phyloP scores from a whole-genome alignment of 2,797 vertebrate genomes.

The Eremophila alpestris region DNA sequence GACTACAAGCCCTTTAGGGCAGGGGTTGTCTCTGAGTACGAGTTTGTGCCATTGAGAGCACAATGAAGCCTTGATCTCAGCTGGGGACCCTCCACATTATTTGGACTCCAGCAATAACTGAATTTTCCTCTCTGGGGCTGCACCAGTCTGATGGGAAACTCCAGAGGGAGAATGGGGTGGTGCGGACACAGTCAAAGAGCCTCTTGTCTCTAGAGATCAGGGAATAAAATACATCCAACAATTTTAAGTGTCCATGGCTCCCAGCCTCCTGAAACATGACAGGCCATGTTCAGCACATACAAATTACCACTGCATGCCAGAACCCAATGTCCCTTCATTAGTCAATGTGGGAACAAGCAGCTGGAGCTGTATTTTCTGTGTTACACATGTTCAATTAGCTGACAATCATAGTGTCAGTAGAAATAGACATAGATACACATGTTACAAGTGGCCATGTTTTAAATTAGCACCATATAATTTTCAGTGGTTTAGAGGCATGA shows the following conservation, averaged over 20 bases:
- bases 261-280: background rate
- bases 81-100: background rate
- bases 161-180: rapidly evolving
- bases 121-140: background rate
- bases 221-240: background rate
- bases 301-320: background rate
- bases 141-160: background rate
- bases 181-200: background rate
- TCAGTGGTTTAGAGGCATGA: conserved; percentile 27
- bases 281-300: background rate
- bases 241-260: rapidly evolving
- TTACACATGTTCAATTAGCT: conserved; percentile 23
- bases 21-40: background rate
- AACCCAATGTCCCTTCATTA: background rate
- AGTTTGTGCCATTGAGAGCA: background rate
- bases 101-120: background rate
- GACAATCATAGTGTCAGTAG: background rate
- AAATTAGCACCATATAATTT: conserved; percentile 53
- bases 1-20: background rate
- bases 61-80: conserved; percentile 50
- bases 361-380: background rate
- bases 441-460: conserved; percentile 29
- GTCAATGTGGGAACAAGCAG: background rate
- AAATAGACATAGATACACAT: background rate
- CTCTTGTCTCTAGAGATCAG: background rate